Conservation (phyloP, 2,797 vertebrate species). For the Peromyscus aztecus region DNA sequence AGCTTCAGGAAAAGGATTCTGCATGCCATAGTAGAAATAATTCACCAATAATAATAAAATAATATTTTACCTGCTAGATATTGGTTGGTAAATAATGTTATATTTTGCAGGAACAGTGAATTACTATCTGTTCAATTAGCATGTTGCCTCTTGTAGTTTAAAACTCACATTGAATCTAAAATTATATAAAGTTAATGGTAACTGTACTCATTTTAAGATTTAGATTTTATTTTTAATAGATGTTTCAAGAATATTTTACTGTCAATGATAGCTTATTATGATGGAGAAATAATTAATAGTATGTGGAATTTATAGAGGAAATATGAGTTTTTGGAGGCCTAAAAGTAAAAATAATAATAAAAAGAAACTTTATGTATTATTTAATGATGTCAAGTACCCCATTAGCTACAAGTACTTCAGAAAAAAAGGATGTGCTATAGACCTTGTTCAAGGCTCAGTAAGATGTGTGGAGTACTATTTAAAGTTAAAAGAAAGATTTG, state of each 20-base stretch:
- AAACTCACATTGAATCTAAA: background rate
- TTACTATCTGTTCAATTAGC: background rate
- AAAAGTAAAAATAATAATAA: background rate
- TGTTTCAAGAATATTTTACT: background rate
- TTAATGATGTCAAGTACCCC: background rate
- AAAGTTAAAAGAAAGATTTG: background rate
- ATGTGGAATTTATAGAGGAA: background rate
- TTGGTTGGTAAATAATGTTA: background rate
- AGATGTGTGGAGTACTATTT: background rate
- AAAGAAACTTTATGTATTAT: background rate
- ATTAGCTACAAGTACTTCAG: background rate
- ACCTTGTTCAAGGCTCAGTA: rapidly evolving
- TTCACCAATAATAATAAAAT: background rate
- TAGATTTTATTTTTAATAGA: background rate
- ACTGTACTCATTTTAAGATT: background rate
- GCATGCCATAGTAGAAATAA: background rate
- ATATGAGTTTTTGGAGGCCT: background rate
- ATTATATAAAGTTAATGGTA: background rate
- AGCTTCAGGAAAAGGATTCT: background rate
- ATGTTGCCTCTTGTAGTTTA: background rate
- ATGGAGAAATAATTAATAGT: constrained; percentile 41
- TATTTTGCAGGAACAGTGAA: background rate
- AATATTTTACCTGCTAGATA: background rate
- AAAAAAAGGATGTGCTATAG: background rate
- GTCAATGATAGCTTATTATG: background rate